Evolutionary conservation across 1,140 invertebrate species (phyloP), one percentile per base, ranked within the genome.

Genomic region (Lordiphosa collinella): DNA sequence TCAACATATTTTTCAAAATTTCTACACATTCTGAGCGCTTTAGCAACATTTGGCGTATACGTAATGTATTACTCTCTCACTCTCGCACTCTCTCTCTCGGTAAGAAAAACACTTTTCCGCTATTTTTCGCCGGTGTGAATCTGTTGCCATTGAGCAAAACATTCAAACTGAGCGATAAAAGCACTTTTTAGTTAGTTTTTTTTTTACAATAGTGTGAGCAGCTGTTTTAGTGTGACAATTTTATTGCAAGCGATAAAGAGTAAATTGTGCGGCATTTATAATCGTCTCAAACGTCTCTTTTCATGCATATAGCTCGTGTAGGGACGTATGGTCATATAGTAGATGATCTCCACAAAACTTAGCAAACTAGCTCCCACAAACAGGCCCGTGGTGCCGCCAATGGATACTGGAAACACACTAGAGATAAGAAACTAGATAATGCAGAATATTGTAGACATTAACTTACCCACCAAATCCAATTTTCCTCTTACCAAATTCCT

Each of bases 311-410:
- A 82, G 2, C 47, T 86, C n/a, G 55, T 64, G 51, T 89, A 90
- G 25, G 89, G 87, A 13, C 91, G 73, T 25, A 91, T 86, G 10
- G 89, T 88, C 13, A 91, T 89, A 50, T 91, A 91, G 55, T 91
- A 91, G 3, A 93, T 50, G 2, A 93, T 86, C 69, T 93, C 92
- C 7, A 92, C 90, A 61, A 93, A 92, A 63, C 92, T 93, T 0
- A 93, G 87, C 2, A 93, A 75, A 64, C 92, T 93, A 1, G 92
- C 92, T 4, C 92, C 92, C 2, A 93, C 89, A 66, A 93, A 93
- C 1, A 93, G 72, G 0, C 92, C 92, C 7, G 91, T 90, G 2
- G 92, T 91, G 14, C 92, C 92, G 7, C 92, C 92, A 32, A 92
- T 92, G 0, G 92, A 93, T 4, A 93, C 92, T 93, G 31, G 31